phyloP scores from a whole-genome alignment of 2,113 vertebrate genomes.

The Poeciliopsis turrubarensis region DNA sequence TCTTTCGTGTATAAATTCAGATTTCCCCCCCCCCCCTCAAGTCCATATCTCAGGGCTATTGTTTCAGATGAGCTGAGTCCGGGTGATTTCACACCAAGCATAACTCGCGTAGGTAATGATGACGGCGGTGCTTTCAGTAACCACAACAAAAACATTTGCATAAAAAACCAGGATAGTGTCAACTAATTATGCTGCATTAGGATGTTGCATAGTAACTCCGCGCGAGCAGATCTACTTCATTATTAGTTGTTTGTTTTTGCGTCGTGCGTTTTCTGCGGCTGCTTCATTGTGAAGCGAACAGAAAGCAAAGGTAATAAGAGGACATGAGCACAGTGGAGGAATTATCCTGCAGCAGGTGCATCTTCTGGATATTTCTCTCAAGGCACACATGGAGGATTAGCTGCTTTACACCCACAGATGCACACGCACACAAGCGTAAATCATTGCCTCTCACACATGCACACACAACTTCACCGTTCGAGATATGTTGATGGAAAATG shows the following conservation, averaged over 20 bases:
- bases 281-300: conserved; percentile 34
- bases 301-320: conserved; percentile 17
- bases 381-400: conserved; percentile 51
- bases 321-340: conserved; percentile 29
- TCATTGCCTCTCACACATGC: conserved; percentile 17
- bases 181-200: not conserved
- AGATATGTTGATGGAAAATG: conserved; percentile 29
- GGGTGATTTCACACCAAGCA: not conserved
- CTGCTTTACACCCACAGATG: conserved; percentile 47
- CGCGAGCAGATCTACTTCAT: not conserved
- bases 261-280: not conserved
- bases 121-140: conserved; percentile 2
- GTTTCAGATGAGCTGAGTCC: not conserved
- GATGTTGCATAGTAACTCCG: conserved; percentile 9
- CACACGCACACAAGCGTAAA: conserved; percentile 27
- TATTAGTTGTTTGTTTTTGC: conserved; percentile 4
- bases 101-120: conserved; percentile 15
- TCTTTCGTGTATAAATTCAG: not conserved
- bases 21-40: not conserved
- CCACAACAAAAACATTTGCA: conserved; percentile 2
- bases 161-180: not conserved
- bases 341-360: conserved; percentile 57
- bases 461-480: conserved; percentile 20
- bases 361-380: conserved; percentile 41
- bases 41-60: not conserved